Evolutionary conservation across 2,113 vertebrate genomes (phyloP).

Genomic region (Struthio camelus): DNA sequence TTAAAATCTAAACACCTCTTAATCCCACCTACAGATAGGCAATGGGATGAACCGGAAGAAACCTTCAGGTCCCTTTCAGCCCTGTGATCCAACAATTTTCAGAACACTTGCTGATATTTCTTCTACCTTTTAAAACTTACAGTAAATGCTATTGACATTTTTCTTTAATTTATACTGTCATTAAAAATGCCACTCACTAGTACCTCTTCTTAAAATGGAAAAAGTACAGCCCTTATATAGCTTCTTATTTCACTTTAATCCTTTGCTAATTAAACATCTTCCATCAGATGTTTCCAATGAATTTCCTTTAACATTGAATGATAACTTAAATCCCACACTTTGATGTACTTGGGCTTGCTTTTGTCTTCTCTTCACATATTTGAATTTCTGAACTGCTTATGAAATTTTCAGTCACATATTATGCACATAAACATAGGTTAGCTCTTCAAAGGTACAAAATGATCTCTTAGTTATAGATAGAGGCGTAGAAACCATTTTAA

Average conservation of each 20-base stretch:
- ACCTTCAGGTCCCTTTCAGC: neutral
- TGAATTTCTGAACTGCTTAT: neutral
- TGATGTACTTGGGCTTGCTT: fast-evolving
- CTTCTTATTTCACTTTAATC: neutral
- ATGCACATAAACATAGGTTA: fast-evolving
- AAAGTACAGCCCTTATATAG: fast-evolving
- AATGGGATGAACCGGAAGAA: neutral
- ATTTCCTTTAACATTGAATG: neutral
- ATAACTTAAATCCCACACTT: neutral
- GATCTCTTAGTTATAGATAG: neutral
- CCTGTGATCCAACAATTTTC: neutral
- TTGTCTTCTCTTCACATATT: neutral
- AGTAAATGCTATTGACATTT: neutral
- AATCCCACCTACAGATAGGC: neutral
- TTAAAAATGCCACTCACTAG: neutral
- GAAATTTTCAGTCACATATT: neutral
- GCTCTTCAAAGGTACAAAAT: neutral
- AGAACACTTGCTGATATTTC: neutral
- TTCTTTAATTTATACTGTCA: neutral
- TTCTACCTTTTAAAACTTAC: neutral
- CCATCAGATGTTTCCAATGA: neutral
- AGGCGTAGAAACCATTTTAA: neutral
- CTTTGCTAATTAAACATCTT: neutral
- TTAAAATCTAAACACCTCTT: neutral
- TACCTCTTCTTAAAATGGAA: neutral